phyloP scores from a whole-genome alignment of 2,113 vertebrate genomes.

The Pachycephala philippinensis region DNA sequence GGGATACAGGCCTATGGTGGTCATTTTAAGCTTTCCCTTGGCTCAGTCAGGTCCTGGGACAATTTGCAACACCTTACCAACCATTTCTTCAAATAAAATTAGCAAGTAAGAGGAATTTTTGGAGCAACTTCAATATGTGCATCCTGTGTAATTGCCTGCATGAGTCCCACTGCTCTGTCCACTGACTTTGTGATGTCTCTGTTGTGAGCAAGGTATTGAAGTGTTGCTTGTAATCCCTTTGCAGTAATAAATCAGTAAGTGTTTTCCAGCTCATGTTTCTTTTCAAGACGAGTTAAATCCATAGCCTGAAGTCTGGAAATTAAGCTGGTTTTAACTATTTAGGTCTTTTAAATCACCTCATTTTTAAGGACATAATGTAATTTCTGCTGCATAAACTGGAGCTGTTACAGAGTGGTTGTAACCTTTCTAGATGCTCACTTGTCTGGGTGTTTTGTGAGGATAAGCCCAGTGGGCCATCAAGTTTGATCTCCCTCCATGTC shows the following conservation, averaged over 20 bases:
- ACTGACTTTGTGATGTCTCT: not conserved
- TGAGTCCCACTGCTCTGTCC: not conserved
- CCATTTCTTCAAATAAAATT: not conserved
- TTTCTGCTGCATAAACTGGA: not conserved
- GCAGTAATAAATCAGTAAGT: not conserved
- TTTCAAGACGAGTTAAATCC: not conserved
- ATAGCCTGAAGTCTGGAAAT: not conserved
- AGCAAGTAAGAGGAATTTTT: not conserved
- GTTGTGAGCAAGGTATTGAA: not conserved
- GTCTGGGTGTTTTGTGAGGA: not conserved
- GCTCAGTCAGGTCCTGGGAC: not conserved
- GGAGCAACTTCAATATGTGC: not conserved
- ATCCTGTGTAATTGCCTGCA: not conserved
- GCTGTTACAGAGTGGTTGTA: not conserved
- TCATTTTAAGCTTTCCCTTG: not conserved
- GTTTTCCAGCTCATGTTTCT: not conserved
- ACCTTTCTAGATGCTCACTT: not conserved
- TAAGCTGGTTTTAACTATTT: not conserved
- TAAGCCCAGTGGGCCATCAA: not conserved
- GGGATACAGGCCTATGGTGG: not conserved
- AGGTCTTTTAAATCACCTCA: not conserved
- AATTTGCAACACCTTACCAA: not conserved
- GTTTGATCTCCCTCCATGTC: not conserved
- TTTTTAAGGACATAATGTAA: not conserved
- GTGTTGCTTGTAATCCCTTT: not conserved